Base-by-base conservation (phyloP, 2,113 vertebrate genomes). In the Camelus dromedarius region DNA sequence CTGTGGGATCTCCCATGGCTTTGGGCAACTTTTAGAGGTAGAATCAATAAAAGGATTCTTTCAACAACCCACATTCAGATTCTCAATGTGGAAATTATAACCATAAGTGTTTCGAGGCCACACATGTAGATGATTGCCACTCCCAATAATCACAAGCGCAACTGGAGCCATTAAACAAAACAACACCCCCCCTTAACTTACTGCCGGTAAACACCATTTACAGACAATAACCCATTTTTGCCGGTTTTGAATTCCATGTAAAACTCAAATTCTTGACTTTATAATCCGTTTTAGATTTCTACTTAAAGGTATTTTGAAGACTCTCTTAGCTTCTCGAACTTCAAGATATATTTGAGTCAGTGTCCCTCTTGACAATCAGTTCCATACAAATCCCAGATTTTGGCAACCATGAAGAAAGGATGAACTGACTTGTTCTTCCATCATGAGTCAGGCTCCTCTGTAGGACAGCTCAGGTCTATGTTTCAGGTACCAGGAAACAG, bases 1-100 rank as follows among this genome's bases (percentile, higher is more conserved):
- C 3, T 72, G n/a, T 0, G 3, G 22, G 35, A 3, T 12, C n/a
- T 8, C 10, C 5, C 5, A 18, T 20, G 10, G 64, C 12, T 70
- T 16, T 66, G 24, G 19, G 0, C 22, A 66, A 72, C 6, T 84
- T 80, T 64, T 4, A 64, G 16, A 86, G 8, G 5, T 35, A 83
- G 56, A 69, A 88, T 58, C 28, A 76, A 94, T 0, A 24, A 79
- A 92, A 70, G 7, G 1, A 73, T 66, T 81, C 18, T 8, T 35
- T 75, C 35, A 82, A 69, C 1, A 82, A 24, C 8, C 11, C 38
- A 15, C 11, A 20, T 38, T 83, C 26, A 24, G 22, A 66, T 62
- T 84, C 30, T 56, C 50, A 93, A 66, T 66, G 38, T 28, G 42
- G 28, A 88, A 69, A 38, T 2, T 64, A 1, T 28, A 86, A 54